These are phyloP conservation scores for Trichonephila clavata DNA, from an alignment of 1,140 invertebrate species.

Conservation along the genomic window DNA sequence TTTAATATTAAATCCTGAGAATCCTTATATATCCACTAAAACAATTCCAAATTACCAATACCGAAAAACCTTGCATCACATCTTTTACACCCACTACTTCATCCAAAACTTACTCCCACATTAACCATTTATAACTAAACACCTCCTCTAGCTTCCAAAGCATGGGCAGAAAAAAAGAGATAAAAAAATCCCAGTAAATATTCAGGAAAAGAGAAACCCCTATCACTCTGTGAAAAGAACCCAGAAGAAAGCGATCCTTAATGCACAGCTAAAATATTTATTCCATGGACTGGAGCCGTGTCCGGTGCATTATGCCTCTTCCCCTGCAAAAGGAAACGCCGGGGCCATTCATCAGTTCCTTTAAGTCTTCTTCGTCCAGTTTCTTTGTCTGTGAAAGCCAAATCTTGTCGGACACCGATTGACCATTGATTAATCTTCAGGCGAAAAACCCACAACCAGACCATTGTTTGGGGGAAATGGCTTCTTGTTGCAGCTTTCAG, in stretches of 20 bases:
- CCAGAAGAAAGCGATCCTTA: constrained; percentile 51
- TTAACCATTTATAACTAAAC: not conserved
- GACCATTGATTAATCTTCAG: constrained; percentile 64
- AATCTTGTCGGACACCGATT: constrained; percentile 71
- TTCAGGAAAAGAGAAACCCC: constrained; percentile 1
- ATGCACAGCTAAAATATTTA: constrained; percentile 65
- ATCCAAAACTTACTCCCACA: not conserved
- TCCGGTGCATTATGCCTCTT: constrained; percentile 60
- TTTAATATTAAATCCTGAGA: too few species aligned
- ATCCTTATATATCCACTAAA: too few species aligned
- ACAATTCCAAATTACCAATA: too few species aligned
- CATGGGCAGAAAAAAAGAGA: not conserved
- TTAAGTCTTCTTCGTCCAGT: constrained; percentile 6
- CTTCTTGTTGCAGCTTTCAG: too few species aligned
- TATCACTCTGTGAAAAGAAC: not conserved
- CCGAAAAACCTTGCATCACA: too few species aligned
- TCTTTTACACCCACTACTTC: not conserved
- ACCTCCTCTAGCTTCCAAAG: not conserved
- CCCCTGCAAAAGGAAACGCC: constrained; percentile 32
- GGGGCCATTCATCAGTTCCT: constrained; percentile 64
- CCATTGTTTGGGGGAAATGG: too few species aligned
- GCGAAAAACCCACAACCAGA: too few species aligned
- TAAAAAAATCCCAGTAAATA: constrained; percentile 2
- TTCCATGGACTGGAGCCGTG: not conserved
- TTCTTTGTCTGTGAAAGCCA: constrained; percentile 74